Evolutionary conservation across 1,140 invertebrate species (phyloP).

Genomic region (Musca vetustissima): DNA sequence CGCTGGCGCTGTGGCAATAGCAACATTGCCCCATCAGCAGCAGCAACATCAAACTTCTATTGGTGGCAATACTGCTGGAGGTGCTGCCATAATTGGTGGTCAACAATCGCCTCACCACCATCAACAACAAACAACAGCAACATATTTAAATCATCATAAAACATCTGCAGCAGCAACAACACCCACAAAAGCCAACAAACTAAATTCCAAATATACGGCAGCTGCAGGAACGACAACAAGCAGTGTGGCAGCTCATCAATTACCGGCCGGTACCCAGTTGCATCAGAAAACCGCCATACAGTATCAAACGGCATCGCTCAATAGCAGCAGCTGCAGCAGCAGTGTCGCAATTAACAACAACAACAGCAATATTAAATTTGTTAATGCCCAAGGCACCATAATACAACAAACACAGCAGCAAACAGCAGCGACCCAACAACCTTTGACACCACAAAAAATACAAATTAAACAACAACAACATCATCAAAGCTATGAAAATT

Average conservation of each 20-base stretch:
- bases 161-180: neutral
- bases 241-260: slow-evolving; percentile 31
- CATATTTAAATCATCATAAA: slow-evolving; percentile 11
- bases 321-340: slow-evolving; percentile 25
- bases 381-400: slow-evolving; percentile 51
- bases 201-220: slow-evolving; percentile 14
- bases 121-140: neutral
- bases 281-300: slow-evolving; percentile 40
- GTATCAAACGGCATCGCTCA: neutral
- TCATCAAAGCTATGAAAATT: slow-evolving; percentile 35
- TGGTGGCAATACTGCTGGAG: too few species aligned
- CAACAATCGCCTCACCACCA: neutral
- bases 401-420: slow-evolving; percentile 49
- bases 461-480: slow-evolving; percentile 37
- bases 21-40: slow-evolving; percentile 41
- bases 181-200: slow-evolving; percentile 16
- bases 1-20: slow-evolving; percentile 32
- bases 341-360: slow-evolving; percentile 29
- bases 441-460: slow-evolving; percentile 22
- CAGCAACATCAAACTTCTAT: neutral
- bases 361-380: slow-evolving; percentile 44
- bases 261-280: slow-evolving; percentile 49
- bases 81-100: too few species aligned
- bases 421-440: slow-evolving; percentile 18
- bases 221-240: slow-evolving; percentile 32